phyloP scores from a whole-genome alignment of 2,797 vertebrate genomes.

The Lutjanus campechanus region DNA sequence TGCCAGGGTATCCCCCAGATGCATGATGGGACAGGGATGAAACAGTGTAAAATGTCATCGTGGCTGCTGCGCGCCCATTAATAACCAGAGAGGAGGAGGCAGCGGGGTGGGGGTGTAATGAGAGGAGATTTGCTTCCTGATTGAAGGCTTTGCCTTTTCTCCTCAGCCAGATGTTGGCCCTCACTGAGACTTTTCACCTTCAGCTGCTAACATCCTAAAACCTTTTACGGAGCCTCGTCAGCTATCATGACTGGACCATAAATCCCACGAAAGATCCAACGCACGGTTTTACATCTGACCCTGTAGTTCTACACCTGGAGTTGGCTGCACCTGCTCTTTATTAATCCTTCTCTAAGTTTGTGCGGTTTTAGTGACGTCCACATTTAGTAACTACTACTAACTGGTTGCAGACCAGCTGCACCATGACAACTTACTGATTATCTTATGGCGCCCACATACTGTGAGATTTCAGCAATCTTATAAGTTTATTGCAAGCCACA shows the following conservation, averaged over 20 bases:
- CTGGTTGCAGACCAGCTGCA: background rate
- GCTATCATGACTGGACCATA: slow-evolving; percentile 49
- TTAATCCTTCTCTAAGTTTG: background rate
- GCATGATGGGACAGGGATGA: slow-evolving; percentile 89
- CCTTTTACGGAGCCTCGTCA: slow-evolving; percentile 79
- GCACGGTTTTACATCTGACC: slow-evolving; percentile 8
- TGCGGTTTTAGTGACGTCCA: background rate
- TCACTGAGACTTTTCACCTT: slow-evolving; percentile 82
- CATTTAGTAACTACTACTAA: background rate
- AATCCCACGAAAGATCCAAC: slow-evolving; percentile 26
- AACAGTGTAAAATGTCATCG: slow-evolving; percentile 88
- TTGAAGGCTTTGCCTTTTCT: slow-evolving; percentile 87
- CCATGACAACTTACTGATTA: background rate
- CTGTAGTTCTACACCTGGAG: slow-evolving; percentile 16
- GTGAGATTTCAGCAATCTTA: background rate
- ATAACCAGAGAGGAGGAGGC: slow-evolving; percentile 87
- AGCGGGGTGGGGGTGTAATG: slow-evolving; percentile 59
- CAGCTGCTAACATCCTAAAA: slow-evolving; percentile 77
- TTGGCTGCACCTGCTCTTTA: background rate
- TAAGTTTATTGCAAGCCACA: no score
- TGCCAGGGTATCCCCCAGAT: slow-evolving; percentile 90
- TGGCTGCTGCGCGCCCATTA: slow-evolving; percentile 85
- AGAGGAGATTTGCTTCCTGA: slow-evolving; percentile 88
- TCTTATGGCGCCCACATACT: no score
- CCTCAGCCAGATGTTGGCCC: slow-evolving; percentile 87